Conservation (phyloP, 2,888 invertebrate species). For the Seladonia tumulorum region DNA sequence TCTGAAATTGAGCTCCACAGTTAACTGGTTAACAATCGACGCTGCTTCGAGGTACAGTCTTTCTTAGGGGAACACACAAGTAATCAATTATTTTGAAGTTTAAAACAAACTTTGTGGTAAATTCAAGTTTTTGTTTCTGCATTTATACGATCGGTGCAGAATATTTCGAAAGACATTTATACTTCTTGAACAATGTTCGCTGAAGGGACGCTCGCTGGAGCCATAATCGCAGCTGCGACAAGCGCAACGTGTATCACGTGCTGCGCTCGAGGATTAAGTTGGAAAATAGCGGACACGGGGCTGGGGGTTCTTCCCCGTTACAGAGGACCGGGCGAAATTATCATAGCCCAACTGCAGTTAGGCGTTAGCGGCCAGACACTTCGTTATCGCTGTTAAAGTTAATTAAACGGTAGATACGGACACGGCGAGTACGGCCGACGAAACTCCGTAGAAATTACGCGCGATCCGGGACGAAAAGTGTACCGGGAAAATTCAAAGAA, state of each 20-base stretch:
- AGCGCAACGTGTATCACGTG: background rate
- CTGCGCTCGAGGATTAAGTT: constrained; percentile 39
- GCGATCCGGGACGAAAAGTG: background rate
- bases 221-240: background rate
- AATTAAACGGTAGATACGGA: constrained; percentile 43
- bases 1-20: too few species aligned
- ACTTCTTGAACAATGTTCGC: background rate
- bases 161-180: too few species aligned
- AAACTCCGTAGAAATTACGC: constrained; percentile 8
- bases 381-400: constrained; percentile 49
- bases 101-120: too few species aligned
- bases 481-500: background rate
- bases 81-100: too few species aligned
- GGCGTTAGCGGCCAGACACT: constrained; percentile 32
- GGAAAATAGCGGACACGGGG: constrained; percentile 29
- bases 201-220: background rate
- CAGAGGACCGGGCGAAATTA: constrained; percentile 30
- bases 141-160: too few species aligned
- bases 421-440: background rate
- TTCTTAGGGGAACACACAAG: too few species aligned
- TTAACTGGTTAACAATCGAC: too few species aligned
- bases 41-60: too few species aligned
- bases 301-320: constrained; percentile 13
- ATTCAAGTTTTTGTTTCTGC: too few species aligned
- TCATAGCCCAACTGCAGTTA: constrained; percentile 36